These are phyloP conservation scores for Talpa occidentalis DNA, from an alignment of 2,113 vertebrate species.

Conservation along the genomic window DNA sequence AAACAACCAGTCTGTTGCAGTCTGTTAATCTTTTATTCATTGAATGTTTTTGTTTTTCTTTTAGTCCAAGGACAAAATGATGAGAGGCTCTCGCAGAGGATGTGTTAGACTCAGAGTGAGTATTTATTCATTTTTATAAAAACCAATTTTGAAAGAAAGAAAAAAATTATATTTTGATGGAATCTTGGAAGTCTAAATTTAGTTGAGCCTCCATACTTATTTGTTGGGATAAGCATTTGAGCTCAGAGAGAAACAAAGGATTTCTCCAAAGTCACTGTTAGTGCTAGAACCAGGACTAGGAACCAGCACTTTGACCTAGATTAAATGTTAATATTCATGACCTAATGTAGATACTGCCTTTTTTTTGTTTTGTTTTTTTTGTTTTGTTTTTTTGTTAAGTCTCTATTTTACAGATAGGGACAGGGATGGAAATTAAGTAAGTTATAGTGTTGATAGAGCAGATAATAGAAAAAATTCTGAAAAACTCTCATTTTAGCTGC, in stretches of 20 bases:
- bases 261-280: conserved; percentile 31
- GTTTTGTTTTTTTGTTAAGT: background rate
- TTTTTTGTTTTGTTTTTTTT: background rate
- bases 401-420: background rate
- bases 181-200: conserved; percentile 39
- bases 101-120: conserved; percentile 97
- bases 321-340: conserved; percentile 27
- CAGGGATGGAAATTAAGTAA: conserved; percentile 22
- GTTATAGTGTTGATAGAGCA: background rate
- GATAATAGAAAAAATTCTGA: background rate
- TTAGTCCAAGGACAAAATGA: conserved; percentile 99
- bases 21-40: conserved; percentile 65
- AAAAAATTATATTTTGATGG: conserved; percentile 18
- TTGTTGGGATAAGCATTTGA: background rate
- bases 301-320: background rate
- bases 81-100: conserved; percentile 98
- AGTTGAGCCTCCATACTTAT: conserved; percentile 3
- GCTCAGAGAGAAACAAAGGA: background rate
- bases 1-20: background rate
- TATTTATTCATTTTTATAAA: conserved; percentile 68
- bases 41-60: conserved; percentile 80
- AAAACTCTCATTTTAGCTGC: background rate
- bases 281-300: conserved; percentile 32
- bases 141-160: conserved; percentile 27
- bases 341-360: background rate